Base-by-base conservation (phyloP, 2,113 vertebrate genomes). In the Hippolais icterina region DNA sequence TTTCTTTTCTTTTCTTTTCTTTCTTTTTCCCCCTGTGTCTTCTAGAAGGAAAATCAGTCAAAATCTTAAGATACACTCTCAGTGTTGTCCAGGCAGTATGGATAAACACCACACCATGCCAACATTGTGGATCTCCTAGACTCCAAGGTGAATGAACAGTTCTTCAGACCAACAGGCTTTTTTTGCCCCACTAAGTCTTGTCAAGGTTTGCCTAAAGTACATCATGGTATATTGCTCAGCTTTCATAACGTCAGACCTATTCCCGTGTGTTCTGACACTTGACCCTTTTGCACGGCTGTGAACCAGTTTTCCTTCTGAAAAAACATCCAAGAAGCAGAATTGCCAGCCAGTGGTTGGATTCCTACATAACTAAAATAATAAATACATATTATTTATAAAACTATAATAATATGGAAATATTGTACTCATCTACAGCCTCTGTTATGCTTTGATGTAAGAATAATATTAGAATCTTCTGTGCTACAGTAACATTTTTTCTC, bases 1-100 rank as follows among this genome's bases (percentile, higher is more conserved):
- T n/a, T n/a, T n/a, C n/a, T n/a, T n/a, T n/a, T n/a, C n/a, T n/a
- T n/a, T n/a, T 15, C 41, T 12, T 42, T 42, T 11, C 42, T 44
- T 44, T 16, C 42, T 17, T 46, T 1, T 9, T 2, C 3, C 3
- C 16, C 2, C 15, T 12, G 2, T 27, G 11, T 49, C 83, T 76
- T 11, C 28, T 29, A 53, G 17, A 33, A 63, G 21, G 9, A 72
- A 91, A 68, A 57, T 17, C 11, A 27, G 23, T 46, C 28, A 74
- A 41, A 77, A 64, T 19, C 35, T 69, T 78, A 24, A 78, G n/a
- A 44, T 17, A 16, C 31, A 2, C 18, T 19, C 31, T 74, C 54
- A 46, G 22, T 46, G 72, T 49, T 81, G 37, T 25, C n/a, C 56
- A 53, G 52, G 9, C 11, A 52, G 31, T 11, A 27, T 2, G 12